Evolutionary conservation across 37 sponge, comb jelly and placozoan species (phyloP), one percentile per base, ranked within the genome.

Genomic region (Ephydatia muelleri): DNA sequence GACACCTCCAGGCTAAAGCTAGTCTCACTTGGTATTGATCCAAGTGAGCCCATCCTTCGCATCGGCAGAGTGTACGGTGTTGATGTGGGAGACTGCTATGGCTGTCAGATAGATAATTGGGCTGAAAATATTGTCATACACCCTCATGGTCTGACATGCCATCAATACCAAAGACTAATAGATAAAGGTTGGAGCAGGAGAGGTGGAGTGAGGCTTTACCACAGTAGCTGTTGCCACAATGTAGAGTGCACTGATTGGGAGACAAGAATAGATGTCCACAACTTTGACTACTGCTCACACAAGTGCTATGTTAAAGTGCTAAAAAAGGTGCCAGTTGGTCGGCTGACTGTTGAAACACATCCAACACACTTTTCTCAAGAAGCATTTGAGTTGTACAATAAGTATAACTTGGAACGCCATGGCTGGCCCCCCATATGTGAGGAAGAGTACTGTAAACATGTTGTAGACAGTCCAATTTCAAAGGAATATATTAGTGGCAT

Each of bases 131-230:
- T 97, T 37, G 90, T 92, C 27, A 71, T 91, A 13, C 85, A 90
- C 25, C 81, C 86, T 0, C 85, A 81, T 28, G 84, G 88, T 84
- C 75, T 97, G 83, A 78, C 92, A 0, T 88, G 85, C n/a, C 38
- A 78, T 0, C 95, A 93, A 73, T 97, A 94, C 76, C 95, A 97
- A 76, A 30, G 76, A 0, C 87, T 97, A 4, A 78, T 94, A 30
- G 81, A 90, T 73, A 77, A 78, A 33, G 97, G 97, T 28, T 97
- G 97, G 97, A 94, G 89, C 65, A 66, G 97, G 16, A 80, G 97
- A 79, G 97, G 97, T 22, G 97, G 93, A 3, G 93, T 94, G 23
- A 91, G 92, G 88, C 84, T 97, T 89, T 97, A 88, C 77, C 91
- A 89, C 2, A 82, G 83, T 16, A 76, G 88, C 12, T 33, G 57